Percentiles rank a stretch among this genome's conserved stretches.
These are phyloP conservation scores for Pseudomyrmex gracilis DNA, from an alignment of 1,140 invertebrate genomes.

Conservation along the genomic window DNA sequence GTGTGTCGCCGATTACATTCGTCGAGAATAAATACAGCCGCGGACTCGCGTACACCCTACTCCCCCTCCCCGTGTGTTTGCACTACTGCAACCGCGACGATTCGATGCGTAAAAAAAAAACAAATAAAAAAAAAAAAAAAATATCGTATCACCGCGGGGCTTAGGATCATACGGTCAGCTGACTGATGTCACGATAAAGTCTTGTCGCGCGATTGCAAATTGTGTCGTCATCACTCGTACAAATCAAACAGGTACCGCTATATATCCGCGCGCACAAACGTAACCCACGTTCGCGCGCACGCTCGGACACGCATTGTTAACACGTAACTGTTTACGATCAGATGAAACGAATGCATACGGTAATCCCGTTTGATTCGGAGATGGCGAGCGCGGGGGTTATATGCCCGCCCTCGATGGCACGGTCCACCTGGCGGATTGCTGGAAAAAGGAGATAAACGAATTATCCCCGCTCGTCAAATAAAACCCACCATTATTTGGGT, in stretches of 20 bases:
- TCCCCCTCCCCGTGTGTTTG: too few relatives aligned
- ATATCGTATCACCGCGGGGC: background rate
- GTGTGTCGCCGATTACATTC: too few relatives aligned
- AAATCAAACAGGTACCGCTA: constrained; percentile 42
- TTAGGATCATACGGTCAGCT: constrained; percentile 9
- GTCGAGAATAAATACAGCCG: too few relatives aligned
- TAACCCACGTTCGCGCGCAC: background rate
- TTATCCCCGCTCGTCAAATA: constrained; percentile 71
- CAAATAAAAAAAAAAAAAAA: background rate
- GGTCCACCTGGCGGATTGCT: constrained; percentile 64
- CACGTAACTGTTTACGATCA: constrained; percentile 73
- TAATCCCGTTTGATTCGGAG: constrained; percentile 72
- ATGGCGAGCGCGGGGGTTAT: background rate
- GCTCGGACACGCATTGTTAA: constrained; percentile 63
- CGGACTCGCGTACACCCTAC: too few relatives aligned
- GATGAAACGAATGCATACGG: constrained; percentile 69
- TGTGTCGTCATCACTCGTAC: constrained; percentile 41
- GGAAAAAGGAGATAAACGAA: constrained; percentile 76
- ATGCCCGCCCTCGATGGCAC: constrained; percentile 20
- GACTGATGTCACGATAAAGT: constrained; percentile 13
- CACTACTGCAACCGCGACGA: too few relatives aligned
- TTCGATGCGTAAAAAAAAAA: too few relatives aligned
- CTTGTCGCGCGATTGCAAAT: constrained; percentile 39
- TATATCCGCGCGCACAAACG: constrained; percentile 13
- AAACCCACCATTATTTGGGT: constrained; percentile 74